Conservation (phyloP, 2,113 vertebrate genomes). For the Bothrops jararaca region DNA sequence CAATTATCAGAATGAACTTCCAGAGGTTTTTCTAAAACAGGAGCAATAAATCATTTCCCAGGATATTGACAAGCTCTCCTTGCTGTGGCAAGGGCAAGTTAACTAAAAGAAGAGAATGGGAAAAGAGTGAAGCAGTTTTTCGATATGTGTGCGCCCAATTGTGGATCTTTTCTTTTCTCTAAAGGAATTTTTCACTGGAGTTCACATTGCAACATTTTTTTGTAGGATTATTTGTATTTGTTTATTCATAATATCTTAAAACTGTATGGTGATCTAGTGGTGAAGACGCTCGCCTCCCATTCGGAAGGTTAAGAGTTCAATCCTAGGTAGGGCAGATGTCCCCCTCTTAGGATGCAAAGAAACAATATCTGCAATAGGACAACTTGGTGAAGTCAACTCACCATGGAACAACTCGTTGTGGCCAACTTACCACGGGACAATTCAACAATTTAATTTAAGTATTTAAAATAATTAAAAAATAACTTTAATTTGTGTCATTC, state of each 20-base stretch:
- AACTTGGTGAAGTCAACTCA: neutral
- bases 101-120: neutral
- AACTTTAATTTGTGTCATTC: neutral
- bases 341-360: neutral
- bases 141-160: rapidly evolving
- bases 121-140: neutral
- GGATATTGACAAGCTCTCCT: neutral
- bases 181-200: neutral
- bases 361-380: neutral
- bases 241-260: neutral
- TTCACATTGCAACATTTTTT: neutral
- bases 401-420: no score
- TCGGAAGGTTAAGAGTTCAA: neutral
- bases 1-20: neutral
- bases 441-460: neutral
- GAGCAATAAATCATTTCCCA: neutral
- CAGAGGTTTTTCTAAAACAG: neutral
- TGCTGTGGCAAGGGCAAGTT: neutral
- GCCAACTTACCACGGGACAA: neutral
- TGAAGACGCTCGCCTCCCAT: neutral
- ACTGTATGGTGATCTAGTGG: neutral
- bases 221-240: neutral
- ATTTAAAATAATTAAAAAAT: neutral
- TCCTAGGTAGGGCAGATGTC: neutral
- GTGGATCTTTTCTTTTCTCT: neutral